Conservation (phyloP, 2,797 vertebrate genomes). For the Chloroceryle amazona region DNA sequence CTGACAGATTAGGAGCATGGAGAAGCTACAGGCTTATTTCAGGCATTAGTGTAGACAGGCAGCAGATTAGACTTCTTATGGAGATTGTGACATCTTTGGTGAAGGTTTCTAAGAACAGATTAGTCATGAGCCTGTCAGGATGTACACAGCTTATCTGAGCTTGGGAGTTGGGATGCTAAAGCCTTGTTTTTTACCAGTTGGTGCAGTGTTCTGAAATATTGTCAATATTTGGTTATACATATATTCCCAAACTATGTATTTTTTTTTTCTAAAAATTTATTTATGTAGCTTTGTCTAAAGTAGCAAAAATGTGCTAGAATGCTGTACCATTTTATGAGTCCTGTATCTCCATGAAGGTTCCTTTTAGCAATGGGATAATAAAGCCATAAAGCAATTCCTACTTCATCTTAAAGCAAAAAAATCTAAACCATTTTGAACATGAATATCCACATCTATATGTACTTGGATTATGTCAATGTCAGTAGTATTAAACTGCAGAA, state of each 20-base stretch:
- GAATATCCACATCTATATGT: neutral
- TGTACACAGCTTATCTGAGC: neutral
- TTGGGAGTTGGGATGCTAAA: neutral
- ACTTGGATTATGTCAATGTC: neutral
- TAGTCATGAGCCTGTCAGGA: neutral
- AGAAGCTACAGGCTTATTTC: neutral
- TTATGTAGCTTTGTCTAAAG: neutral
- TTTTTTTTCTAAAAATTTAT: neutral
- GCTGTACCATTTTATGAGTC: neutral
- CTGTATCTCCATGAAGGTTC: neutral
- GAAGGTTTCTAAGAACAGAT: neutral
- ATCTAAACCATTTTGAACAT: neutral
- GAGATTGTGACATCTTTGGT: neutral
- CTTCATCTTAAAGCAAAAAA: neutral
- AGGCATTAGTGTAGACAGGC: neutral
- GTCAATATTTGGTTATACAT: neutral
- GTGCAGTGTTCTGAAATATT: neutral
- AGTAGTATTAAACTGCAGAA: neutral
- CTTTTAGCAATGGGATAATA: neutral
- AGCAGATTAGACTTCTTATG: neutral
- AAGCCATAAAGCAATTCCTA: neutral
- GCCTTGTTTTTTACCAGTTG: neutral
- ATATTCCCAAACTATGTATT: neutral
- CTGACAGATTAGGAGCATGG: constrained; percentile 37
- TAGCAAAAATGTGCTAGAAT: neutral